Conservation (phyloP, 2,888 invertebrate genomes). For the Drosophila prostipennis region DNA sequence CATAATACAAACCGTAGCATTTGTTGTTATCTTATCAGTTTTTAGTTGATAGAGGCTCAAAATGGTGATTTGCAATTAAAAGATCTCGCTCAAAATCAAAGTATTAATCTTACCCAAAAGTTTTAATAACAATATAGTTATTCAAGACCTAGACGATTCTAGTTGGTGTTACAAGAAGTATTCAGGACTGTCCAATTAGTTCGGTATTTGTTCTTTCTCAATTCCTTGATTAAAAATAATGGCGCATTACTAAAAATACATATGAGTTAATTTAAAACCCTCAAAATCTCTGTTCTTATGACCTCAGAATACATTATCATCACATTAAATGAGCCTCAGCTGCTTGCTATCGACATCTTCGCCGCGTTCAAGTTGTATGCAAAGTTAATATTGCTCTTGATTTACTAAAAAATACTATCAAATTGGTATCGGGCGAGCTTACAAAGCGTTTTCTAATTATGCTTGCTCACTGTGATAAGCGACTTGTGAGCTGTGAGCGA, state of each 20-base stretch:
- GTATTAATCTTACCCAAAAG: neutral
- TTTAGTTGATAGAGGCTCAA: neutral
- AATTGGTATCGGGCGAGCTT: slow-evolving; percentile 15
- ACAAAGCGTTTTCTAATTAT: slow-evolving; percentile 28
- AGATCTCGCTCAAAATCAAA: neutral
- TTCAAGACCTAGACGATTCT: too few relatives aligned
- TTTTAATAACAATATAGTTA: neutral
- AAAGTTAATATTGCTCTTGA: neutral
- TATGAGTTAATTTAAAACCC: too few relatives aligned
- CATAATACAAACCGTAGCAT: slow-evolving; percentile 10
- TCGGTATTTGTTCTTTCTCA: too few relatives aligned
- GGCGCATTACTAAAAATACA: too few relatives aligned
- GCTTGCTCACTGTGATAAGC: slow-evolving; percentile 38
- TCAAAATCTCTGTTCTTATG: neutral
- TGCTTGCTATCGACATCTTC: neutral
- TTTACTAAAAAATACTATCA: slow-evolving; percentile 8
- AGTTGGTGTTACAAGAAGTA: too few relatives aligned
- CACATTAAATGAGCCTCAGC: neutral
- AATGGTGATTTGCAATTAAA: slow-evolving; percentile 1
- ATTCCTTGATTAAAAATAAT: too few relatives aligned
- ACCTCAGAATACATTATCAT: neutral
- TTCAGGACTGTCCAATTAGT: too few relatives aligned
- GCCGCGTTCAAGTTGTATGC: neutral
- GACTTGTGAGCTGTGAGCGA: slow-evolving; percentile 18
- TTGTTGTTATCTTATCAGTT: slow-evolving; percentile 9